Evolutionary conservation across 2,797 vertebrate genomes (phyloP), one percentile per base, ranked within the genome.

Genomic region (Gorsachius magnificus): DNA sequence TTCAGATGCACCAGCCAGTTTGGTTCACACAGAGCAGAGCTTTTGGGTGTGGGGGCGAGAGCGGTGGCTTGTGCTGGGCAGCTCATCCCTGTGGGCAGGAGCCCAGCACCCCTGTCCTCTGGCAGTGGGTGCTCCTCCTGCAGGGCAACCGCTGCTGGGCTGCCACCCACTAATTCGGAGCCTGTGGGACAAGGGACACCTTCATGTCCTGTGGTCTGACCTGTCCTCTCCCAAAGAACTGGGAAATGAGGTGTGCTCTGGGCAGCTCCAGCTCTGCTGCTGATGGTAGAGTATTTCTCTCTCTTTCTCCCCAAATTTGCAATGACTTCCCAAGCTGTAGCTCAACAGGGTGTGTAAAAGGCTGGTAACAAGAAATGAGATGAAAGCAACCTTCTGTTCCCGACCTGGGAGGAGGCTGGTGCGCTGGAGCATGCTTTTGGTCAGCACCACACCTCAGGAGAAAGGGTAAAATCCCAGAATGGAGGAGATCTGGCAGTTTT

Each of bases 341-440:
- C 50, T 92, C 16, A 0, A 19, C 19, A 11, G 31, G 48, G 14
- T 17, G 8, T 16, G 4, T 33, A 11, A 38, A 68, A 61, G 21
- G 28, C 29, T 64, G 36, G 36, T 82, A 31, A 43, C 14, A 18
- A 51, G 82, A 35, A 41, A 15, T 31, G 38, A 53, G 63, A 7
- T 38, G 65, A 61, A 75, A 79, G n/a, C 29, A 18, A 4, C 78
- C 53, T 41, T 56, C 35, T 83, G 25, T 60, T 71, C 53, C 36
- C 1, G 1, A 11, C 29, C 19, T 33, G 3, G 7, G 43, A 46
- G 60, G 60, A 61, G 48, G 24, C 43, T 10, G 28, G 54, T 63
- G 38, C 2, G 4, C 70, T 78, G 68, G 10, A 15, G 18, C 0
- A 0, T 28, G 79, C 57, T 33, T 56, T 56, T 3, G 6, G 13